Conservation (phyloP, 2,888 invertebrate genomes). For the Nephrotoma appendiculata region DNA sequence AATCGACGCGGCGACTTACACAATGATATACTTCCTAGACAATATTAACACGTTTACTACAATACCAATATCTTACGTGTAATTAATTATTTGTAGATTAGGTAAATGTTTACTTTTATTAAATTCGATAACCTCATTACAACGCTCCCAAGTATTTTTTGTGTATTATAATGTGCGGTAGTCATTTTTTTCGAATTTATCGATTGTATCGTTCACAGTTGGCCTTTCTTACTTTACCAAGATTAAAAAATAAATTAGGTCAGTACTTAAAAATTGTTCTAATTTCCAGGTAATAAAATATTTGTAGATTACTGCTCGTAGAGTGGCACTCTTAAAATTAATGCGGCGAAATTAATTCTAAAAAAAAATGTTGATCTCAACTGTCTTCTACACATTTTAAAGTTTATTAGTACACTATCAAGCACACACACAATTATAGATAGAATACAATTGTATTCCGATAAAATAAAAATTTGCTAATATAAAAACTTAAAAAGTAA, state of each 20-base stretch:
- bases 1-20: too few relatives aligned
- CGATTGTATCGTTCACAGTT: background rate
- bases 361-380: background rate
- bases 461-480: background rate
- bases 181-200: background rate
- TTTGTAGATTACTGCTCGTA: too few relatives aligned
- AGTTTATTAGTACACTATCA: background rate
- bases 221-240: background rate
- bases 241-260: background rate
- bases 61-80: too few relatives aligned
- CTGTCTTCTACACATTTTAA: background rate
- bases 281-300: too few relatives aligned
- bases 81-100: background rate
- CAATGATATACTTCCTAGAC: too few relatives aligned
- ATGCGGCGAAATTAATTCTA: background rate
- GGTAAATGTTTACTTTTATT: background rate
- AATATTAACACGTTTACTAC: too few relatives aligned
- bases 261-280: background rate
- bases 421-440: background rate
- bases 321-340: too few relatives aligned
- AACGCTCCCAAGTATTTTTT: background rate
- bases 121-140: background rate
- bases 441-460: background rate
- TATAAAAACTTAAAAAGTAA: background rate
- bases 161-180: background rate